phyloP scores from a whole-genome alignment of 1,140 invertebrate genomes.

The Globodera ellingtonae region DNA sequence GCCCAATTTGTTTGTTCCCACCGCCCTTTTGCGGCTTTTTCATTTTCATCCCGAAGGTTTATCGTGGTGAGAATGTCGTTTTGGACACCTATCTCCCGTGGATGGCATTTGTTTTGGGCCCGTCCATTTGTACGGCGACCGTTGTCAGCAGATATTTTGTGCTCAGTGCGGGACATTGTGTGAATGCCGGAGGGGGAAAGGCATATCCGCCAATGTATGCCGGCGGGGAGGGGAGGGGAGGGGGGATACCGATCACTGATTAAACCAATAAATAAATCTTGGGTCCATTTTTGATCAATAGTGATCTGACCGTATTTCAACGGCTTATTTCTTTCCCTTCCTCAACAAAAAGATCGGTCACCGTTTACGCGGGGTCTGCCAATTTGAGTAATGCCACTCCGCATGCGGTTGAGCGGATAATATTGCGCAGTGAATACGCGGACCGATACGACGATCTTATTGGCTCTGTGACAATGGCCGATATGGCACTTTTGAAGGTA shows the following conservation, averaged over 20 bases:
- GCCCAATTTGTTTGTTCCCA: background rate
- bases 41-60: constrained; percentile 4
- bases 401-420: constrained; percentile 8
- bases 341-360: background rate
- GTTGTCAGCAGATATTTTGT: constrained; percentile 9
- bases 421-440: constrained; percentile 24
- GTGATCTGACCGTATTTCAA: no score
- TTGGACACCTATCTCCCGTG: constrained; percentile 18
- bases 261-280: background rate
- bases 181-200: constrained; percentile 23
- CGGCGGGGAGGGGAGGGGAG: no score
- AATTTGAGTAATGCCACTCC: constrained; percentile 19
- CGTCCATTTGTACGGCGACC: constrained; percentile 21
- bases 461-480: constrained; percentile 21
- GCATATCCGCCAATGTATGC: constrained; percentile 3
- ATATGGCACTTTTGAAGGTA: constrained; percentile 27
- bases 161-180: constrained; percentile 28
- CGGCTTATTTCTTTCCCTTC: no score
- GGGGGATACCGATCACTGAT: background rate
- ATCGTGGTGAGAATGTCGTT: constrained; percentile 14
- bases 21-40: background rate
- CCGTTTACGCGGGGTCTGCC: constrained; percentile 20
- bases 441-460: constrained; percentile 24
- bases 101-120: constrained; percentile 28
- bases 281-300: no score